A percentile compares a stretch with the other conserved stretches of the same genome.
Conservation (phyloP, 2,113 vertebrate species). For the Odontesthes bonariensis region DNA sequence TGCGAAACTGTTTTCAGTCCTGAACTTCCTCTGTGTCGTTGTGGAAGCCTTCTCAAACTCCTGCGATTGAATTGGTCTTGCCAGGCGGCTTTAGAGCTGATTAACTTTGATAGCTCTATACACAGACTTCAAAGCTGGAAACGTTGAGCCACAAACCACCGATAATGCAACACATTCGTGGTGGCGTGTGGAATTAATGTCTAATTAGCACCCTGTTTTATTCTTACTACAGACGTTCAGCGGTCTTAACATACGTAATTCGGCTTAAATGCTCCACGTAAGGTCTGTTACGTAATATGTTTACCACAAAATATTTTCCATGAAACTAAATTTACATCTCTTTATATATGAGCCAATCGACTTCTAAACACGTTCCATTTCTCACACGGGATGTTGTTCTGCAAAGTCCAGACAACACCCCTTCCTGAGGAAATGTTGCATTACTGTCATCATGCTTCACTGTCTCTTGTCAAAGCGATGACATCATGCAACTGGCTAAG, state of each 20-base stretch:
- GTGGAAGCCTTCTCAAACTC: background rate
- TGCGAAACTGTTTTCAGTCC: too few species aligned
- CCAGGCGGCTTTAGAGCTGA: background rate
- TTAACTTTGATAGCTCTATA: background rate
- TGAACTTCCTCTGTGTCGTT: too few species aligned
- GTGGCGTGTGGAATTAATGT: background rate
- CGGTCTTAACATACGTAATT: background rate
- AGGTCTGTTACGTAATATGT: background rate
- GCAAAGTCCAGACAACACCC: too few species aligned
- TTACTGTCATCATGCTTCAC: too few species aligned
- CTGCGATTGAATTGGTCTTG: background rate
- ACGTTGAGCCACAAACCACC: background rate
- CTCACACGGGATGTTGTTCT: too few species aligned
- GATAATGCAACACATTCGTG: too few species aligned
- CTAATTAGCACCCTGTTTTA: background rate
- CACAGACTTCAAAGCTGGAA: background rate
- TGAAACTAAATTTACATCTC: background rate
- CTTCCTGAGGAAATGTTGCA: too few species aligned
- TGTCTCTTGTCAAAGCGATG: too few species aligned
- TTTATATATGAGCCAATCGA: too few species aligned
- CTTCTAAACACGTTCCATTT: too few species aligned
- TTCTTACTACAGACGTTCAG: background rate
- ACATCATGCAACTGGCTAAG: too few species aligned
- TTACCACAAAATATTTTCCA: background rate
- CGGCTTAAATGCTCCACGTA: background rate